These are phyloP conservation scores for Morinoia aosen DNA, from an alignment of 2,888 invertebrate species.

Conservation along the genomic window DNA sequence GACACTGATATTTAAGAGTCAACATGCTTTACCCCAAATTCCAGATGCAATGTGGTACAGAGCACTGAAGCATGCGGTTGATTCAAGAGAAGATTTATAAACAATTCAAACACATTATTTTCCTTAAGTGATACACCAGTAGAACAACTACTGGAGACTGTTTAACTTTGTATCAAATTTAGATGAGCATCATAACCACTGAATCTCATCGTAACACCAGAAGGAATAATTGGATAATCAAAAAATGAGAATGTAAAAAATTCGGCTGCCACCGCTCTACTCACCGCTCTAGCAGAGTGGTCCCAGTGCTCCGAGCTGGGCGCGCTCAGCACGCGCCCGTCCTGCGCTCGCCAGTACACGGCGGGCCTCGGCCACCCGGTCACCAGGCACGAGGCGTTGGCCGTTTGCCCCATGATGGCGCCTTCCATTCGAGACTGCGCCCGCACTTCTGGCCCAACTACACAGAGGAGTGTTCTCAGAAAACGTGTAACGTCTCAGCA, in stretches of 20 bases:
- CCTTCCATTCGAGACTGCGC: conserved; percentile 12
- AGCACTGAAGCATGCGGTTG: background rate
- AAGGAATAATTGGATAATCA: too few relatives aligned
- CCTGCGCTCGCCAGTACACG: background rate
- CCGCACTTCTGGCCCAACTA: conserved; percentile 14
- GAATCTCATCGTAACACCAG: too few relatives aligned
- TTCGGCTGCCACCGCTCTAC: background rate
- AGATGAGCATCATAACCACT: too few relatives aligned
- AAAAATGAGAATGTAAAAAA: too few relatives aligned
- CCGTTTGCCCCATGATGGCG: background rate
- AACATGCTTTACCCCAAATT: background rate
- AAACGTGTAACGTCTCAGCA: background rate
- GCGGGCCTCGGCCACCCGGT: conserved; percentile 31
- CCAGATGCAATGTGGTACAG: background rate
- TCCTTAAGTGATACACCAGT: too few relatives aligned
- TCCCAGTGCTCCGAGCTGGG: background rate
- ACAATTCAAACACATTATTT: background rate
- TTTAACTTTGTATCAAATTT: too few relatives aligned
- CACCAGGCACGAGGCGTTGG: conserved; percentile 25
- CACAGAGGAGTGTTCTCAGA: background rate
- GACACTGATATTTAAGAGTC: background rate
- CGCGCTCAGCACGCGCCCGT: background rate
- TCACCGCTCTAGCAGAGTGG: background rate
- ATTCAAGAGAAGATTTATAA: background rate
- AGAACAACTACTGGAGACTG: too few relatives aligned